Conservation (phyloP, 2,797 vertebrate genomes). For the Sphenodon punctatus region DNA sequence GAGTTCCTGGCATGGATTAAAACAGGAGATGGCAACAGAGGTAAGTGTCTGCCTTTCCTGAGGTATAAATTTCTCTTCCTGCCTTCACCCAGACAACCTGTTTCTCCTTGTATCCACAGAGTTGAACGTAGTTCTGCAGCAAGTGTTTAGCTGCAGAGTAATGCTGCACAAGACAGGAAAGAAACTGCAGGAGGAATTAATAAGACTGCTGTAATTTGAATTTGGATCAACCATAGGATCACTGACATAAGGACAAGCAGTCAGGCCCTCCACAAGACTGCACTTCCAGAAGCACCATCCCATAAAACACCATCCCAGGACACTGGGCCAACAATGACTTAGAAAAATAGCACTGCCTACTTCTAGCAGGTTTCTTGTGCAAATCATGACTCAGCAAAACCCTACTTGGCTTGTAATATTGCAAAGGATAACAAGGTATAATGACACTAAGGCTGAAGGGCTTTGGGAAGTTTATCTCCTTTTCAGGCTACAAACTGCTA, state of each 20-base stretch:
- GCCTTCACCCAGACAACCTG: not conserved
- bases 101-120: no score
- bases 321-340: rapidly evolving
- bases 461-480: not conserved
- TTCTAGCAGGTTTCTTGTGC: slow-evolving; percentile 1
- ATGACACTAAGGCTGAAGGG: not conserved
- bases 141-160: not conserved
- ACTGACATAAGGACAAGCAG: not conserved
- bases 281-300: rapidly evolving
- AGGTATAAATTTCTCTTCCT: not conserved
- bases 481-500: not conserved
- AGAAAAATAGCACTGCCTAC: not conserved
- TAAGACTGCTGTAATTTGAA: not conserved
- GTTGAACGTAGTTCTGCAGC: rapidly evolving
- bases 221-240: rapidly evolving
- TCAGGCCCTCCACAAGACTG: rapidly evolving
- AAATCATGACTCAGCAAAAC: slow-evolving; percentile 16
- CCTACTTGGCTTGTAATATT: not conserved
- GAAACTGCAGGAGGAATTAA: rapidly evolving
- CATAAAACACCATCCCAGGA: rapidly evolving
- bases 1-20: rapidly evolving
- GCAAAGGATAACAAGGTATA: not conserved
- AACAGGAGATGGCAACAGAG: not conserved
- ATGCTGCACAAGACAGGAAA: not conserved
- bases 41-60: not conserved